These are phyloP conservation scores for Ormyrus thymus DNA, from an alignment of 2,888 invertebrate species.

Conservation along the genomic window DNA sequence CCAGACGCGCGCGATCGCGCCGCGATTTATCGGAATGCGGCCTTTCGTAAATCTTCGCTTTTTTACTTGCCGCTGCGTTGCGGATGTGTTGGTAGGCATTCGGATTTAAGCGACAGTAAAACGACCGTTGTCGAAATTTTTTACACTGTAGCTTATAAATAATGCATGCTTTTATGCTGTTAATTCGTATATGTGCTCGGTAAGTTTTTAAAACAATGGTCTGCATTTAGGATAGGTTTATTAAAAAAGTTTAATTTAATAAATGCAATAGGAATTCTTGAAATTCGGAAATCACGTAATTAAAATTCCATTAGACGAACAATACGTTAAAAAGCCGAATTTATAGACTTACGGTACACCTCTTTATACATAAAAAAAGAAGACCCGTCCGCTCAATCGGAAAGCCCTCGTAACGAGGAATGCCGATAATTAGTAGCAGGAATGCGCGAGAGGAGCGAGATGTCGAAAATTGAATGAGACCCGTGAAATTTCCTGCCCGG, in stretches of 20 bases:
- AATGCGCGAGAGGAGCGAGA: conserved; percentile 34
- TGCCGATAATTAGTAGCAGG: conserved; percentile 44
- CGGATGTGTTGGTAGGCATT: no score
- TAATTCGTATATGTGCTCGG: no score
- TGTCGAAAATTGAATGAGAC: conserved; percentile 41
- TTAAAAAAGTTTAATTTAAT: not conserved
- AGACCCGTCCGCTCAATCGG: conserved; percentile 7
- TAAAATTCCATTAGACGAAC: no score
- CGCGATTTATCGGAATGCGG: conserved; percentile 9
- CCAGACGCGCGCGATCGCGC: conserved; percentile 17
- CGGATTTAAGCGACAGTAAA: no score
- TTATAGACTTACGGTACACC: not conserved
- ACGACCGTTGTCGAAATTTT: no score
- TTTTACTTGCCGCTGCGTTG: no score
- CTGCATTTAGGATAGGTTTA: no score
- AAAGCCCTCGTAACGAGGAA: conserved; percentile 22
- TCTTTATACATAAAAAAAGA: not conserved
- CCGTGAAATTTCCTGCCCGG: conserved; percentile 42
- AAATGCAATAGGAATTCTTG: not conserved
- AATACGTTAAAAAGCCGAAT: no score
- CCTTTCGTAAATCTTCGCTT: conserved; percentile 17
- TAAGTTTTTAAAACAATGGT: no score
- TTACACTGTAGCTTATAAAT: no score
- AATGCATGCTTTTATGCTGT: no score
- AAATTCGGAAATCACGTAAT: no score